Base-by-base conservation (phyloP, 2,113 vertebrate species). In the Raphicerus campestris region DNA sequence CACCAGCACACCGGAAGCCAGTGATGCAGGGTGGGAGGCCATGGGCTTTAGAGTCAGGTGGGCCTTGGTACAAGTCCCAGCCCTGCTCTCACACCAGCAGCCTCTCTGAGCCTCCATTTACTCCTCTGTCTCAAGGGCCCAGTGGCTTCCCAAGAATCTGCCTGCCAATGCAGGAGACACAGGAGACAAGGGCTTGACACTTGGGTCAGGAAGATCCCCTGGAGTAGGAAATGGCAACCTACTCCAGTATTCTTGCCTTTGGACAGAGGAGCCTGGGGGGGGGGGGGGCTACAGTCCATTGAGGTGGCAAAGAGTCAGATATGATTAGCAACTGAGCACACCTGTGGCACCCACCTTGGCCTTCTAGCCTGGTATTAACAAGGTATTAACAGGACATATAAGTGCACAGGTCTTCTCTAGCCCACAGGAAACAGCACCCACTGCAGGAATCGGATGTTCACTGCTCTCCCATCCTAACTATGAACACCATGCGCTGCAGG, bases 291-390 rank as follows among this genome's bases (percentile, higher is more conserved):
- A 13, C 17, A 70, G 63, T 70, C n/a, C 66, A 70, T 2, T 24
- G 35, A 0, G 5, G 35, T 42, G 20, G 70, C 70, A 75, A 73
- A 73, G 39, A 42, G 70, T 42, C 70, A 75, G 70, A 42, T 6
- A 24, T 7, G 70, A 75, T 75, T 39, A 75, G 70, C 70, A 75
- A 42, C 39, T 42, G 11, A 75, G 70, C 22, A 42, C 4, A 13
- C 70, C 24, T 7, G n/a, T 0, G 3, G 47, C 75, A 10, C 70
- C 15, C 19, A 3, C 45, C 19, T 10, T 63, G 58, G 39, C n/a
- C n/a, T n/a, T n/a, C n/a, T 1, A 1, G 24, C 1, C 0, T 6
- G 20, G 10, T 7, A 5, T 0, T 45, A 35, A 39, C 9, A 3
- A 2, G 20, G 10, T 7, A 5, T 0, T 45, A 35, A 39, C 9